Evolutionary conservation across 2,113 vertebrate species (phyloP).

Genomic region (Dipodomys ordii): DNA sequence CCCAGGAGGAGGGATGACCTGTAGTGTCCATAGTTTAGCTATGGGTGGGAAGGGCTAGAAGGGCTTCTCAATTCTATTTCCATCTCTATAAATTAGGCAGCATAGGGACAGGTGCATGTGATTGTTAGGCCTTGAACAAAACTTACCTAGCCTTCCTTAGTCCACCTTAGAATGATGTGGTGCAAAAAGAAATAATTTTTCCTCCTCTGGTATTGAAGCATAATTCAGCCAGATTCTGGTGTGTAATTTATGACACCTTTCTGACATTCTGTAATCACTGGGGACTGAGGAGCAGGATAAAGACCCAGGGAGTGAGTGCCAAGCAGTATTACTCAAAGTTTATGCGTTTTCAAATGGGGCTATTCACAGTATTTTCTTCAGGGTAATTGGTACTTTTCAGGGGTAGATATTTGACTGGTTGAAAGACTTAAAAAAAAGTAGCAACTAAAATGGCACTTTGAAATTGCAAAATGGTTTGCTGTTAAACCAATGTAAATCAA

Average conservation of each 20-base stretch:
- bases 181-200: not conserved
- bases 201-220: not conserved
- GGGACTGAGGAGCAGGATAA: not conserved
- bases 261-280: not conserved
- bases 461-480: conserved; percentile 5
- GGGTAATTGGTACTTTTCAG: not conserved
- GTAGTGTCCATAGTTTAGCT: too few relatives aligned
- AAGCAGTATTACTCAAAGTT: not conserved
- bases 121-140: not conserved
- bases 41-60: not conserved
- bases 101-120: not conserved
- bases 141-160: not conserved
- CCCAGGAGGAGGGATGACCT: not conserved
- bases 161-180: not conserved
- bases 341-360: not conserved
- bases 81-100: not conserved
- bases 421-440: conserved; percentile 30
- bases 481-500: conserved; percentile 40
- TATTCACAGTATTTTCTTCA: not conserved
- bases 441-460: conserved; percentile 18
- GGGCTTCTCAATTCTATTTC: not conserved
- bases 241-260: not conserved
- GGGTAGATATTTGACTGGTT: not conserved
- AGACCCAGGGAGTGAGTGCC: not conserved
- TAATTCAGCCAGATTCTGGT: not conserved